Evolutionary conservation across 1,140 invertebrate genomes (phyloP), one percentile per base, ranked within the genome.

Genomic region (Globodera rostochiensis): DNA sequence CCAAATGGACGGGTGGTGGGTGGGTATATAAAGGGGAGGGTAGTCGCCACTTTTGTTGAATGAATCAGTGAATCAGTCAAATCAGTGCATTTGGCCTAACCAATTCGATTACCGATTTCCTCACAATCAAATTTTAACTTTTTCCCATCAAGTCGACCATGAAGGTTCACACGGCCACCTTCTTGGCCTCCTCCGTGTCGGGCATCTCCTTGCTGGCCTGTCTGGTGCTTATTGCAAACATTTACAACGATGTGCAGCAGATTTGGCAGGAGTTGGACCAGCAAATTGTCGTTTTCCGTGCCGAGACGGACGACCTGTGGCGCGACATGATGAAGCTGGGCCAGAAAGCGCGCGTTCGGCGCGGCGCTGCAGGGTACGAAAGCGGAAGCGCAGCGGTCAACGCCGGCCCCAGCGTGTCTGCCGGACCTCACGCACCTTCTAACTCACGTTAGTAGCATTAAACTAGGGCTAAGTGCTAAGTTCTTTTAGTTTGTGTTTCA

Each of bases 131-230:
- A 53, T 53, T 7, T 5, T 53, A 53, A 13, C 50, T 53, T 64
- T 64, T 64, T 64, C 19, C 19, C 19, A 64, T 11, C 57, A 64
- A 64, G 77, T 49, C 11, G 7, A 64, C 36, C n/a, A 88, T 88
- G 88, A 88, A 88, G 75, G 81, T 88, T 50, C 86, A 90, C 73
- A 88, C 88, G 47, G 87, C 84, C 69, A 88, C 89, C 19, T 89
- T 90, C 49, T 75, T 88, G 73, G 88, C 88, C 46, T 90, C 89
- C 47, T 83, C 88, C 64, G 76, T 90, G 67, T 88, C 85, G 50
- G 88, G 85, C 36, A 66, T 89, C 45, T 82, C 87, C 11, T 80
- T 88, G 49, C 70, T 88, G 50, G 86, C 77, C 53, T 90, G 79
- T 66, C 84, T 88, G 71, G 73, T 88, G 53, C 80, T 82, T 19